phyloP scores from a whole-genome alignment of 2,113 vertebrate species.

The Pseudorasbora parva region DNA sequence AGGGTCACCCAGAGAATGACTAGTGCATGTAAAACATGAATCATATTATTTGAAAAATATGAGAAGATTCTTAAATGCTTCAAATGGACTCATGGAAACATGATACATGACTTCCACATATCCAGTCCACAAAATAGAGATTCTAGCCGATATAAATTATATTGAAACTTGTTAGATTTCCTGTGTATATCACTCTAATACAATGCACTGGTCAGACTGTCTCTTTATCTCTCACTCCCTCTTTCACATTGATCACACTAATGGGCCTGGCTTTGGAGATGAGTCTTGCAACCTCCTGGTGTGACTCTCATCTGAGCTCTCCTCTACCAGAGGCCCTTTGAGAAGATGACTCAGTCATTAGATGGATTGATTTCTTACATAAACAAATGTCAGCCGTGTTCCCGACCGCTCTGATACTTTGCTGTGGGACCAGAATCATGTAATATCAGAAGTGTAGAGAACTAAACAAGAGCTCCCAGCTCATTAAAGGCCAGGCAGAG shows the following conservation, averaged over 20 bases:
- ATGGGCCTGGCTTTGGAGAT: slow-evolving; percentile 30
- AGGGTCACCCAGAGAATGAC: background rate
- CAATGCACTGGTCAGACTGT: background rate
- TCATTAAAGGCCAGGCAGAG: slow-evolving; percentile 56
- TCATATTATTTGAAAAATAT: background rate
- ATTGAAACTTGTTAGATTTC: slow-evolving; percentile 15
- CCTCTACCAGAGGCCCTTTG: slow-evolving; percentile 10
- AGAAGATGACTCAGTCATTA: slow-evolving; percentile 49
- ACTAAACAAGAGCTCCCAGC: slow-evolving; percentile 30
- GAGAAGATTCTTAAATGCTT: background rate
- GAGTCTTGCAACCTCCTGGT: slow-evolving; percentile 7
- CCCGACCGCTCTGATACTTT: slow-evolving; percentile 45
- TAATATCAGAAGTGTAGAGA: slow-evolving; percentile 50
- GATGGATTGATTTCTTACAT: slow-evolving; percentile 49
- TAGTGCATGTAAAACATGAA: slow-evolving; percentile 1
- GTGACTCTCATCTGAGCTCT: slow-evolving; percentile 25
- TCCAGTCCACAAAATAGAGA: slow-evolving; percentile 2
- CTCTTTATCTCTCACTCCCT: slow-evolving; percentile 6
- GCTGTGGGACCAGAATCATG: slow-evolving; percentile 39
- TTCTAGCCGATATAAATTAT: background rate
- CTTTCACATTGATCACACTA: slow-evolving; percentile 45
- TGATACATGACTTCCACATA: background rate
- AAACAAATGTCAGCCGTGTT: slow-evolving; percentile 42
- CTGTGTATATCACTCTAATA: slow-evolving; percentile 8
- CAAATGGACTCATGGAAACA: slow-evolving; percentile 2